These are phyloP conservation scores for Venustaconcha ellipsiformis DNA, from an alignment of 1,140 invertebrate genomes.

Conservation along the genomic window DNA sequence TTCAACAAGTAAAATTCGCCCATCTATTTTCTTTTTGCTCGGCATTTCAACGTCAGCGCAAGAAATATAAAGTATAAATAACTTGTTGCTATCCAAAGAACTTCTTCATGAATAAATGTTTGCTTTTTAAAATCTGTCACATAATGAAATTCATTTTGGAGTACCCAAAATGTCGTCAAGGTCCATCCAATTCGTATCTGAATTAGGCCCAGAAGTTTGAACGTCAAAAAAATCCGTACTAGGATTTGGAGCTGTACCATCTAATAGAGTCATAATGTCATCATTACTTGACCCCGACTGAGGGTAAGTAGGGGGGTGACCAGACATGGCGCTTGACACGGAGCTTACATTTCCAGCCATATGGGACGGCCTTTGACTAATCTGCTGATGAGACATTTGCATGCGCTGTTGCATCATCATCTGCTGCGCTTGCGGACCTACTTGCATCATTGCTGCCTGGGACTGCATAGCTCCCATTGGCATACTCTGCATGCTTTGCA, in stretches of 20 bases:
- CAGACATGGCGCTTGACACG: constrained; percentile 18
- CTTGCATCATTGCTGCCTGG: constrained; percentile 45
- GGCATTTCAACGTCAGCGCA: too few species aligned
- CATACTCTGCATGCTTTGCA: constrained; percentile 33
- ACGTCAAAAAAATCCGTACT: constrained; percentile 55
- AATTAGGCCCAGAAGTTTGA: constrained; percentile 9
- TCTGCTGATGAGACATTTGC: constrained; percentile 55
- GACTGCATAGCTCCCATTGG: constrained; percentile 48
- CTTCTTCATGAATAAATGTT: too few species aligned
- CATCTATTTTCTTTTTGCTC: too few species aligned
- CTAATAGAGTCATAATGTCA: constrained; percentile 60
- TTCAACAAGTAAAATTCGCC: too few species aligned
- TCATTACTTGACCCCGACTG: constrained; percentile 41
- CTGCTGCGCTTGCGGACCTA: constrained; percentile 42
- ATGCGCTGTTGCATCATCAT: constrained; percentile 59
- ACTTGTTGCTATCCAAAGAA: too few species aligned
- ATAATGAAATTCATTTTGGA: constrained; percentile 9
- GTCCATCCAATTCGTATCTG: constrained; percentile 29
- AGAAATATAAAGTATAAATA: too few species aligned
- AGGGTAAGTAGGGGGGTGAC: constrained; percentile 17
- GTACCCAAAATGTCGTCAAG: constrained; percentile 31
- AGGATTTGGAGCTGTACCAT: constrained; percentile 49
- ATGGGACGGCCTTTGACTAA: constrained; percentile 30
- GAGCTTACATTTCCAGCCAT: constrained; percentile 25
- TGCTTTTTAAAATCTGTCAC: too few species aligned